Evolutionary conservation across 1,140 invertebrate species (phyloP), one percentile per base, ranked within the genome.

Genomic region (Octopus bimaculoides): DNA sequence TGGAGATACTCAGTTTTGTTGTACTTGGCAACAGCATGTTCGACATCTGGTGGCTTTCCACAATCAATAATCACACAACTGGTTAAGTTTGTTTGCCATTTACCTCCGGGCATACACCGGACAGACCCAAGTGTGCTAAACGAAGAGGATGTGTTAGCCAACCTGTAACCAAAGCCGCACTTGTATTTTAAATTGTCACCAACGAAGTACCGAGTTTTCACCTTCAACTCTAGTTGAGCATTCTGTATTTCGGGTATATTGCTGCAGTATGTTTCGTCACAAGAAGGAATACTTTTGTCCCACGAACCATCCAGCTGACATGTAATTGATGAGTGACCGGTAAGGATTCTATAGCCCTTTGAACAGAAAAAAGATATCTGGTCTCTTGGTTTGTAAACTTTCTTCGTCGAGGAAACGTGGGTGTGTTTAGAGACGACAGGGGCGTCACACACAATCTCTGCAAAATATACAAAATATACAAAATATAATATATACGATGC

Each of bases 81-180:
- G 4, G 87, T 87, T 4, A 86, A 20, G 66, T 82, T 80, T 2
- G 54, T 52, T 61, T 86, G 84, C 88, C 88, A 89, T 20, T 85
- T 10, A 1, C 87, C 87, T 5, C 82, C 75, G 0, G 85, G 84
- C 10, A 85, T 77, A 81, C 88, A 89, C 2, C 55, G 75, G 1
- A 88, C 76, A 54, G 20, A 76, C 5, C 83, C 84, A 17, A 66
- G 81, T 12, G 81, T 85, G 73, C 76, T 20, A 41, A 41, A 41
- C 26, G 26, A 41, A 41, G 26, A 41, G 61, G 76, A 79, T 8
- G 52, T 81, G 14, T n/a, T 26, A 4, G 81, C 83, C 26, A 88
- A 83, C 41, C 73, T 79, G 75, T 82, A 91, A 17, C 88, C 88
- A 69, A 77, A 83, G 20, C 86, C 79, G 82, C 90, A 91, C 8